A percentile compares a stretch with the other conserved stretches of the same genome.
Evolutionary conservation across 2,797 vertebrate species (phyloP).

Genomic region (Enteromius thamalakanensis): DNA sequence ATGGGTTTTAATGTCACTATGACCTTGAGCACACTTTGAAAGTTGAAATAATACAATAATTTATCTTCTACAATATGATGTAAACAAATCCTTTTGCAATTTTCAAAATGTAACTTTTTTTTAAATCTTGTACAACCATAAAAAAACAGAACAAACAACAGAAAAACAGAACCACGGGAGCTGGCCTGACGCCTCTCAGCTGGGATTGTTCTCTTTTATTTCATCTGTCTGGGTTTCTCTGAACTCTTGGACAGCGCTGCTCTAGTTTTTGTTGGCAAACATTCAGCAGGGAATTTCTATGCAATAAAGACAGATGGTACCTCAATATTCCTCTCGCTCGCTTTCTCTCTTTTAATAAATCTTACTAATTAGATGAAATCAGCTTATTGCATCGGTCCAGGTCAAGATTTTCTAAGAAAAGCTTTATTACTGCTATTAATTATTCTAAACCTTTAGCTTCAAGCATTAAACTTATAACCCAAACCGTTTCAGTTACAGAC

Average conservation of each 20-base stretch:
- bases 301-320: constrained; percentile 38
- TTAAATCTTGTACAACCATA: background rate
- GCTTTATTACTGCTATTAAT: background rate
- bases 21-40: background rate
- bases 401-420: constrained; percentile 20
- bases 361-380: constrained; percentile 1
- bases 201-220: background rate
- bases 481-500: background rate
- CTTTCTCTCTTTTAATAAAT: background rate
- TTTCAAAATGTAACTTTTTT: background rate
- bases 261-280: constrained; percentile 19
- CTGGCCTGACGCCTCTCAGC: background rate
- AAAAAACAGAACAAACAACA: background rate
- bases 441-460: background rate
- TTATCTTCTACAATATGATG: background rate
- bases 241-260: constrained; percentile 6
- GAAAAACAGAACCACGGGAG: background rate
- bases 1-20: background rate
- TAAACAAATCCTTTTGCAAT: background rate
- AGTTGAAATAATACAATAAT: background rate
- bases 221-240: background rate
- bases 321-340: background rate
- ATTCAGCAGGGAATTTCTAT: constrained; percentile 18
- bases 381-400: background rate
- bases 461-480: background rate